Base-by-base conservation (phyloP, 2,888 invertebrate genomes). In the Phymatocera aterrima region DNA sequence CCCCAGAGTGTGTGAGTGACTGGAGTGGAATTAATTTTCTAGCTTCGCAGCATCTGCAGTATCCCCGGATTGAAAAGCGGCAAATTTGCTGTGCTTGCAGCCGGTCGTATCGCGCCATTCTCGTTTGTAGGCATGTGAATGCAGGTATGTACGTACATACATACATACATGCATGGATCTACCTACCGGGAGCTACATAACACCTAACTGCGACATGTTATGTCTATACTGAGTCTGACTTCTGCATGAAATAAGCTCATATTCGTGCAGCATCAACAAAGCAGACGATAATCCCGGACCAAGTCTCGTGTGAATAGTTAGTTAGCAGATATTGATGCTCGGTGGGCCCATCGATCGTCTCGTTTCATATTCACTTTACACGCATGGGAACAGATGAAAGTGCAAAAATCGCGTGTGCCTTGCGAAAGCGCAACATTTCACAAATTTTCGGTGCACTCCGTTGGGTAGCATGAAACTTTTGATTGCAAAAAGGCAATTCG, bases 261-360 rank as follows among this genome's bases (percentile, higher is more conserved):
- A n/a, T n/a, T n/a, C n/a, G n/a, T n/a, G n/a, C n/a, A n/a, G 8
- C 51, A 18, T 21, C 21, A 51, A 51, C 51, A 8, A 21, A 21
- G 24, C 24, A 57, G 28, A 54, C 6, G 24, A 54, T 57, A 57
- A 57, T 57, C 28, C 21, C 57, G 57, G 28, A 28, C 3, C 57
- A 28, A 28, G 57, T 28, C 57, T 57, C 57, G 28, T 28, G 28
- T 57, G 57, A 57, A 57, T 57, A 57, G 57, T 57, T 57, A 57
- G 57, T 57, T 57, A 57, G 28, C 57, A 57, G 21, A 57, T 57
- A 57, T 57, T 15, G 28, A 28, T 4, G 46, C 57, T 57, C 28
- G 28, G 24, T 57, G n/a, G n/a, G n/a, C n/a, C n/a, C n/a, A n/a
- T n/a, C n/a, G n/a, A n/a, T n/a, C n/a, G n/a, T n/a, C n/a, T n/a